Percentiles rank a stretch among this genome's conserved stretches.
These are phyloP conservation scores for Denticeps clupeoides DNA, from an alignment of 2,797 vertebrate genomes.

Conservation along the genomic window DNA sequence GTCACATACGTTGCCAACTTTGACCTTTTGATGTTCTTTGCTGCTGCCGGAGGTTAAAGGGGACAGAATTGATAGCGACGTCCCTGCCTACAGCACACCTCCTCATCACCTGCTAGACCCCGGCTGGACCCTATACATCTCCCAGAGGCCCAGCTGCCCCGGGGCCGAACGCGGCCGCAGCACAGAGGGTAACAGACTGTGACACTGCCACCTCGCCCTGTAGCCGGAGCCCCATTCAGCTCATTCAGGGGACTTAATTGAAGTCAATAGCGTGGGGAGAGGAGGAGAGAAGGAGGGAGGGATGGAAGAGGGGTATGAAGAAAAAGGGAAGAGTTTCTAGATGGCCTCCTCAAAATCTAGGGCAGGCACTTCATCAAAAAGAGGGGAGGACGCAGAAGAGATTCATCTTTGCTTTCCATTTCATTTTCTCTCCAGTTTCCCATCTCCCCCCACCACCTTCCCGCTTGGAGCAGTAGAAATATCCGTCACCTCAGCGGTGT, in stretches of 20 bases:
- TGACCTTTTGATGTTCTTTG: too few relatives aligned
- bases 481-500: not conserved
- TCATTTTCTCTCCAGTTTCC: constrained; percentile 9
- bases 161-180: too few relatives aligned
- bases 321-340: constrained; percentile 3
- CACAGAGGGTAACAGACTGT: too few relatives aligned
- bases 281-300: constrained; percentile 3
- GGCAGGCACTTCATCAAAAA: constrained; percentile 22
- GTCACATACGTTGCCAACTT: too few relatives aligned
- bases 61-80: too few relatives aligned
- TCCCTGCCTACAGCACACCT: too few relatives aligned
- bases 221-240: not conserved
- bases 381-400: constrained; percentile 1
- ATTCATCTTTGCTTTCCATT: constrained; percentile 14
- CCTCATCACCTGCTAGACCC: too few relatives aligned
- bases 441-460: too few relatives aligned
- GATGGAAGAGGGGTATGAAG: not conserved
- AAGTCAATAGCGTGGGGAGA: constrained; percentile 8
- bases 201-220: too few relatives aligned
- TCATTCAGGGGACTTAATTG: constrained; percentile 19
- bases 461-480: not conserved
- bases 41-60: too few relatives aligned
- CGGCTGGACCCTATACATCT: too few relatives aligned
- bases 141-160: too few relatives aligned
- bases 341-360: constrained; percentile 14